Evolutionary conservation across 1,140 invertebrate species (phyloP).

Genomic region (Trichoplusia ni): DNA sequence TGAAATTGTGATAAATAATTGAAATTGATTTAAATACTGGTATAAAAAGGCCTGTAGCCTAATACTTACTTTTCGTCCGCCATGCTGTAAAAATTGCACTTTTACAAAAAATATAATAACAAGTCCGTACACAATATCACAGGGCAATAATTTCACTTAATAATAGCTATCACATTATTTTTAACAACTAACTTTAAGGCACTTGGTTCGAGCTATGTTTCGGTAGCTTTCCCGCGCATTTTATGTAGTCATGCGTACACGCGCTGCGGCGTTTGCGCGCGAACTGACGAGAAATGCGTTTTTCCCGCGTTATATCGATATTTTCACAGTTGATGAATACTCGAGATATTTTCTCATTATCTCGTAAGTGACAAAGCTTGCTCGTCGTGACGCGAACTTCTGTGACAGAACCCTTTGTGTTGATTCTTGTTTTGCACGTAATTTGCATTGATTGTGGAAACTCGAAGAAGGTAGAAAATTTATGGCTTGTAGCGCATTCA

Average conservation of each 20-base stretch:
- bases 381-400: background rate
- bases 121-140: constrained; percentile 58
- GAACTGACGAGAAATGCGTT: constrained; percentile 10
- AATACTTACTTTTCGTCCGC: constrained; percentile 62
- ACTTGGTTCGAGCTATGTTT: constrained; percentile 32
- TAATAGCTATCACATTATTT: constrained; percentile 54
- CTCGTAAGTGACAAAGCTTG: constrained; percentile 24
- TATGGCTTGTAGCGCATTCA: no score
- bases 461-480: no score
- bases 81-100: constrained; percentile 44
- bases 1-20: no score
- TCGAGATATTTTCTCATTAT: no score
- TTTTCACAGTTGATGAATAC: no score
- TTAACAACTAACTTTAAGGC: constrained; percentile 33
- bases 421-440: no score
- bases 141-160: constrained; percentile 40
- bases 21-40: no score
- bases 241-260: constrained; percentile 16
- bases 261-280: background rate
- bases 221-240: constrained; percentile 30
- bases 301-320: constrained; percentile 19
- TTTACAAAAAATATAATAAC: constrained; percentile 34
- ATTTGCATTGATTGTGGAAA: no score
- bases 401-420: constrained; percentile 14
- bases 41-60: no score